Conservation (phyloP, 2,113 vertebrate genomes). For the Raja brachyura region DNA sequence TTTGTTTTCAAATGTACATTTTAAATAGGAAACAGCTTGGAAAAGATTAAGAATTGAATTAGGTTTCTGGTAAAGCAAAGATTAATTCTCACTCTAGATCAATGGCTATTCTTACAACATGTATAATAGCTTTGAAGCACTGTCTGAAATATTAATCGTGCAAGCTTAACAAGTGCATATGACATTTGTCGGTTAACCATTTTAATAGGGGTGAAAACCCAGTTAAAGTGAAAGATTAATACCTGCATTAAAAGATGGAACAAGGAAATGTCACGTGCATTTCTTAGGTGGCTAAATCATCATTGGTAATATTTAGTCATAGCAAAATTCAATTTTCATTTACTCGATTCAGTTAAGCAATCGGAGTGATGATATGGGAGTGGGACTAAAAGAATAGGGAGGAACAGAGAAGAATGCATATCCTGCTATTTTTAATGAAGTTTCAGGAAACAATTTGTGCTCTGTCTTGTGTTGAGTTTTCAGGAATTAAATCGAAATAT, state of each 20-base stretch:
- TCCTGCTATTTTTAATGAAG: neutral
- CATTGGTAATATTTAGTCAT: neutral
- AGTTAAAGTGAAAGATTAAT: neutral
- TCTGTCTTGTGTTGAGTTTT: neutral
- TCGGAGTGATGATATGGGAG: neutral
- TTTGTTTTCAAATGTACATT: neutral
- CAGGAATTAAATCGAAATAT: neutral
- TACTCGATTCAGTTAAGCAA: neutral
- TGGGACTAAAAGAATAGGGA: neutral
- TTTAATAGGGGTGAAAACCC: neutral
- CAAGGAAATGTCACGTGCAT: neutral
- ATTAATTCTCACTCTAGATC: constrained; percentile 3
- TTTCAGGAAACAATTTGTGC: neutral
- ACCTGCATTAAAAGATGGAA: neutral
- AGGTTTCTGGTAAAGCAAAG: neutral
- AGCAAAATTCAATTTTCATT: neutral
- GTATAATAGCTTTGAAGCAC: neutral
- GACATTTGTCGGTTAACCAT: neutral
- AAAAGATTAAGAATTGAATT: neutral
- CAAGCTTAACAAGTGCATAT: neutral
- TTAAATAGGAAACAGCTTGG: neutral
- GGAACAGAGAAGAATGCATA: neutral
- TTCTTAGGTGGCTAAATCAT: neutral
- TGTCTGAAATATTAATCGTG: neutral
- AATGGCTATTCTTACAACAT: constrained; percentile 7